Base-by-base conservation (phyloP, 1,140 invertebrate genomes). In the Cepaea nemoralis region DNA sequence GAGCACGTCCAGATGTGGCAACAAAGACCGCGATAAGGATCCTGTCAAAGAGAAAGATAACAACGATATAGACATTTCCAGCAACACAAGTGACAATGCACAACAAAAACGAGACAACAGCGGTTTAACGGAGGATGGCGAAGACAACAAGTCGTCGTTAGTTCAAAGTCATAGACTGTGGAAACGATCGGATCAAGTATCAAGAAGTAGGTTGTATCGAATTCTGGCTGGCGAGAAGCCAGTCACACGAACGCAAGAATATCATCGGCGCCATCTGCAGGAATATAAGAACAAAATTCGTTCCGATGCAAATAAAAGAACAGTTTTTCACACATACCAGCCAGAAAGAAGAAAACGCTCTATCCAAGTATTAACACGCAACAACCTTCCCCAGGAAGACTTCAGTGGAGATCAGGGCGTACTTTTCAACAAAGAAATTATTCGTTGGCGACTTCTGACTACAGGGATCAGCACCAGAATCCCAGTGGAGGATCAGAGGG, bases 361-460 rank as follows among this genome's bases (percentile, higher is more conserved):
- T 66, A 66, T 87, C 2, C 78, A 73, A 39, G 59, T 80, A 83
- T 24, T 81, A 85, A 66, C 83, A 16, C 84, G 78, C 85, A 85
- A 78, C 84, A 84, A 71, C 27, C 31, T 74, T 8, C 75, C 75
- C 5, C n/a, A 80, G 77, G 77, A 75, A 27, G 77, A 82, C 31
- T 67, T 67, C 48, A 14, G 8, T 16, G 75, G 77, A 8, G 75
- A 78, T 19, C 77, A 67, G 24, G 83, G 79, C 14, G 77, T 82
- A 66, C 82, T 85, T 76, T 84, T 87, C 74, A 87, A 87, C 24
- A 89, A 90, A 76, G 84, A 89, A 19, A 84, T 89, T 33, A 88
- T 92, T n/a, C 90, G 87, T 19, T 92, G 92, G 92, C 83, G 92
- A n/a, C 84, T 92, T 69, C 83, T 91, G 40, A 86, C 83, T 33